Evolutionary conservation across 2,113 vertebrate genomes (phyloP).

Genomic region (Paracanthobrama guichenoti): DNA sequence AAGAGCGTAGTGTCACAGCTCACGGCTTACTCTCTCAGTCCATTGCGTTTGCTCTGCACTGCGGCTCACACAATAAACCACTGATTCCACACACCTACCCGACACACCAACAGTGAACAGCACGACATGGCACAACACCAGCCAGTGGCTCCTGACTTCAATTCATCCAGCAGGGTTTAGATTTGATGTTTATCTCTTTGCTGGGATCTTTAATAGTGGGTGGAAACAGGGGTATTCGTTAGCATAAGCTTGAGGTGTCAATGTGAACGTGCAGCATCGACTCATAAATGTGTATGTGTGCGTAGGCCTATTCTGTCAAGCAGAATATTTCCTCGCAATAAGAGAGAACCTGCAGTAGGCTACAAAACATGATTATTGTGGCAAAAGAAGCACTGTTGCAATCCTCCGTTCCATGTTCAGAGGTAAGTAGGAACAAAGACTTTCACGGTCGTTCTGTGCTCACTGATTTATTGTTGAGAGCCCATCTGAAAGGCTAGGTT

Average conservation of each 20-base stretch:
- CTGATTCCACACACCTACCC: constrained; percentile 7
- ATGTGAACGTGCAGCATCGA: constrained; percentile 11
- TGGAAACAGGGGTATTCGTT: constrained; percentile 21
- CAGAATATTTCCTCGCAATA: constrained; percentile 29
- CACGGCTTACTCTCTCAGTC: constrained; percentile 4
- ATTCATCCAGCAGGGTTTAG: not conserved
- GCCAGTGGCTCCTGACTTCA: constrained; percentile 17
- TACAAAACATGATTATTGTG: constrained; percentile 6
- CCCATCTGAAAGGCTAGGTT: constrained; percentile 34
- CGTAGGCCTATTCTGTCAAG: constrained; percentile 1
- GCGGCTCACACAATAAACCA: constrained; percentile 17
- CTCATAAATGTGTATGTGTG: constrained; percentile 36
- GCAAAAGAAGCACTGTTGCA: not conserved
- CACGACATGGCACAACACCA: not conserved
- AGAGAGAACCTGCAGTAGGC: not conserved
- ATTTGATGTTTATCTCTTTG: constrained; percentile 28
- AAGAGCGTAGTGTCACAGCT: constrained; percentile 32
- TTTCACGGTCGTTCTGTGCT: not conserved
- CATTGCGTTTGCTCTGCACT: constrained; percentile 19
- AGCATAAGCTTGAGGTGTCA: constrained; percentile 2
- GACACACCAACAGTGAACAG: constrained; percentile 13
- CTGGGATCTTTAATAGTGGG: constrained; percentile 36
- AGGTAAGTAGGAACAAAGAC: constrained; percentile 12
- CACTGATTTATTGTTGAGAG: constrained; percentile 40
- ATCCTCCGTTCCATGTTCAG: not conserved